Percentiles rank a stretch among this genome's conserved stretches.
These are phyloP conservation scores for Illadopsis cleaveri DNA, from an alignment of 2,113 vertebrate genomes.

Conservation along the genomic window DNA sequence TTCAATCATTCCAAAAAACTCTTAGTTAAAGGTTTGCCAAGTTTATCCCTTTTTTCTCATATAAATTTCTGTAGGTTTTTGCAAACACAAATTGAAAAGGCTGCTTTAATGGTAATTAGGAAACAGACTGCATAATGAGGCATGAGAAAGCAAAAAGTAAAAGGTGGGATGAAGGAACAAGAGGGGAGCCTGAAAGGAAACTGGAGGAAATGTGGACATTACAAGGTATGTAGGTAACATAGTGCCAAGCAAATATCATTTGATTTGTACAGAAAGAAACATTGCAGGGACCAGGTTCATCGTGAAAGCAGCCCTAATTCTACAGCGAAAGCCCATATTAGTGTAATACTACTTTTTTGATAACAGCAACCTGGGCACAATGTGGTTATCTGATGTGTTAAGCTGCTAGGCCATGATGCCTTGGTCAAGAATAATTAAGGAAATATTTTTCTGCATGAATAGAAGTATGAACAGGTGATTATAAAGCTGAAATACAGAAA, in stretches of 20 bases:
- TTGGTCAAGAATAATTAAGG: background rate
- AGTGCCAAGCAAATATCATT: background rate
- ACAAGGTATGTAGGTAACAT: background rate
- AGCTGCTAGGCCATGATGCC: background rate
- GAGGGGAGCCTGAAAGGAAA: background rate
- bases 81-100: background rate
- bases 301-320: background rate
- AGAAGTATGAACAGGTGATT: background rate
- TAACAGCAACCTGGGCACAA: background rate
- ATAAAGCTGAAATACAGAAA: background rate
- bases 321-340: background rate
- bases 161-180: background rate
- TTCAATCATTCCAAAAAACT: background rate
- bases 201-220: background rate
- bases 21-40: background rate
- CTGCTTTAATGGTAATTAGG: background rate
- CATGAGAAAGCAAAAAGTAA: background rate
- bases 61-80: background rate
- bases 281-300: background rate
- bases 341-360: background rate
- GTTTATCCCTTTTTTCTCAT: background rate
- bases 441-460: background rate
- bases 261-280: background rate
- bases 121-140: background rate
- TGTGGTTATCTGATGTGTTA: background rate